Base-by-base conservation (phyloP, 2,113 vertebrate genomes). In the Neotragus pygmaeus region DNA sequence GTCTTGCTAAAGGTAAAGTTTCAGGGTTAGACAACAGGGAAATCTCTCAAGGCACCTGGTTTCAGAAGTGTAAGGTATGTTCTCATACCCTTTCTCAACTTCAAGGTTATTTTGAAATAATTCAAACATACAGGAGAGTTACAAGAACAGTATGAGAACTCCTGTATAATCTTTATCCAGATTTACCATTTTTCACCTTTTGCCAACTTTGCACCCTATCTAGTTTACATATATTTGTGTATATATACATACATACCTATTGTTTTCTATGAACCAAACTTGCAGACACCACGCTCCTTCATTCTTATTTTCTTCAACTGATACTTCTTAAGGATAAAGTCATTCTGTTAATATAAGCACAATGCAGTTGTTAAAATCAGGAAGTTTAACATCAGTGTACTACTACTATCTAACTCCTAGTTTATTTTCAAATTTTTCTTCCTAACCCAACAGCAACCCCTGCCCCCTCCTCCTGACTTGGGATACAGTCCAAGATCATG, bases 1-100 rank as follows among this genome's bases (percentile, higher is more conserved):
- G 39, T 33, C 82, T 95, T 90, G 51, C 93, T 97, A 78, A 93
- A 88, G 60, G 75, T 80, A 60, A 62, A 87, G 77, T 92, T 57
- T 93, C 62, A 93, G 21, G 25, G 78, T 89, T 55, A 89, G 49
- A 30, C 43, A 51, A 87, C 91, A 43, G 28, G 14, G 60, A 85
- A 75, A 33, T 91, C 45, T 95, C 80, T 83, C 39, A 64, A 33
- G 70, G n/a, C 82, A 82, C 82, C 51, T 43, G 43, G 77, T 88
- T 97, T 81, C 83, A 64, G 28, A 45, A 90, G 57, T 43, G 8
- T 17, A 39, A 70, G 15, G 2, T 25, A 83, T 6, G 33, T 39
- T 36, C 7, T 58, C 51, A 86, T 19, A 43, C 90, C 30, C 58
- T 47, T 39, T 73, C n/a, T 45, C 23, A 77, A 92, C 47, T 94